Evolutionary conservation across 2,888 invertebrate genomes (phyloP).

Genomic region (Noctua fimbriata): DNA sequence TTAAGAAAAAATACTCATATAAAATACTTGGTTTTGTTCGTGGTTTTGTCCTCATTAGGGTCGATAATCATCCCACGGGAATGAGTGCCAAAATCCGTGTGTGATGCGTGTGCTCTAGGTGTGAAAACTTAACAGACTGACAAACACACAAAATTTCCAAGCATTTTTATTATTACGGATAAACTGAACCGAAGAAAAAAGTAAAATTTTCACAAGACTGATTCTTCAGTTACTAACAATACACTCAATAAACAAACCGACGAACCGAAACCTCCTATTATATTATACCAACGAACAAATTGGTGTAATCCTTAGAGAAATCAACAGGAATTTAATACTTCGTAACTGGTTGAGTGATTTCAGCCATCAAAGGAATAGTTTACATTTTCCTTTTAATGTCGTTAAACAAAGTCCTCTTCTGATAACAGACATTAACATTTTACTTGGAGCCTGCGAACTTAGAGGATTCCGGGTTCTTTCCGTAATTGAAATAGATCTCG

Average conservation of each 20-base stretch:
- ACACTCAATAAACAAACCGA: constrained; percentile 16
- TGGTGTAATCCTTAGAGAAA: constrained; percentile 46
- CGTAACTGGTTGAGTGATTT: constrained; percentile 38
- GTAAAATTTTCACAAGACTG: too few species aligned
- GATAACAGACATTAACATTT: constrained; percentile 25
- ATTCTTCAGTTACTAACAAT: background rate
- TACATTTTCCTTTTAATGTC: constrained; percentile 40
- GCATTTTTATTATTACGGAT: background rate
- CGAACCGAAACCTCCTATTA: background rate
- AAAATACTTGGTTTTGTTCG: too few species aligned
- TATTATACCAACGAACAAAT: constrained; percentile 23
- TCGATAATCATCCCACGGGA: too few species aligned
- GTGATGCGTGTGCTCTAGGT: too few species aligned
- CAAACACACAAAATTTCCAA: background rate
- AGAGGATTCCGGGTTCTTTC: background rate
- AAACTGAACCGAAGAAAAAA: background rate
- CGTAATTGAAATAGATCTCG: constrained; percentile 8
- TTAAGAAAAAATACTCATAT: too few species aligned
- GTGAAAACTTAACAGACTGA: background rate
- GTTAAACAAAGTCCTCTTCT: constrained; percentile 37
- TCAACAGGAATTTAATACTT: constrained; percentile 52
- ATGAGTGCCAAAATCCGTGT: too few species aligned
- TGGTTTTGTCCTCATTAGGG: too few species aligned
- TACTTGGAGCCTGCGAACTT: background rate
- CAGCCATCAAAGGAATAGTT: constrained; percentile 56